These are phyloP conservation scores for Callocephalon fimbriatum DNA, from an alignment of 2,113 vertebrate species.

Conservation along the genomic window DNA sequence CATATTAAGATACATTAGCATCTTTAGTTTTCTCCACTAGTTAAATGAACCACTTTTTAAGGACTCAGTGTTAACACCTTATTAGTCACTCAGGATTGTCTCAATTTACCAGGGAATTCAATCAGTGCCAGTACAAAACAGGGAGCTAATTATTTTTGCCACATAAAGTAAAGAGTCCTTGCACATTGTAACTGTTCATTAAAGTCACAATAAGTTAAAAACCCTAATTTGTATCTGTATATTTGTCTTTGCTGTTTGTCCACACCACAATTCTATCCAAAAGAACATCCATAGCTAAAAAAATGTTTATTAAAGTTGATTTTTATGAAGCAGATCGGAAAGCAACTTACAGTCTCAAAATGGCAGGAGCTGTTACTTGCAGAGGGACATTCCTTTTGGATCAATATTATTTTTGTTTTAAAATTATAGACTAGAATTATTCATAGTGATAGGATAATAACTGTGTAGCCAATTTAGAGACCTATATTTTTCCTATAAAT, in stretches of 20 bases:
- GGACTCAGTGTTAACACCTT: neutral
- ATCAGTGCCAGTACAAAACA: neutral
- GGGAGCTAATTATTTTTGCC: neutral
- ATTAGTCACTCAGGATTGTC: neutral
- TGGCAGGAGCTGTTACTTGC: neutral
- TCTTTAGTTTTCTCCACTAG: neutral
- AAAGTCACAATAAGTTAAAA: neutral
- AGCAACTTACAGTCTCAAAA: neutral
- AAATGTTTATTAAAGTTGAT: neutral
- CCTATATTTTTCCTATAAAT: neutral
- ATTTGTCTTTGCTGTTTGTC: neutral
- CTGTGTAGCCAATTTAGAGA: neutral
- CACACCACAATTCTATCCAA: neutral
- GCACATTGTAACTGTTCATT: neutral
- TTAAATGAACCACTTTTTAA: neutral
- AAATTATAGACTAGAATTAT: neutral
- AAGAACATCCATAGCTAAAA: neutral
- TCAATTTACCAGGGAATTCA: neutral
- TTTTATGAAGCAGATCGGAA: neutral
- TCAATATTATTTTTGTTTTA: constrained; percentile 3
- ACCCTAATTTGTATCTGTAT: neutral
- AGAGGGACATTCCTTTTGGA: neutral
- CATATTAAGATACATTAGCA: neutral
- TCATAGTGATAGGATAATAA: neutral
- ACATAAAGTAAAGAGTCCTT: neutral